A percentile compares a stretch with the other conserved stretches of the same genome.
These are phyloP conservation scores for Lagorchestes hirsutus DNA, from an alignment of 2,797 vertebrate species.

Conservation along the genomic window DNA sequence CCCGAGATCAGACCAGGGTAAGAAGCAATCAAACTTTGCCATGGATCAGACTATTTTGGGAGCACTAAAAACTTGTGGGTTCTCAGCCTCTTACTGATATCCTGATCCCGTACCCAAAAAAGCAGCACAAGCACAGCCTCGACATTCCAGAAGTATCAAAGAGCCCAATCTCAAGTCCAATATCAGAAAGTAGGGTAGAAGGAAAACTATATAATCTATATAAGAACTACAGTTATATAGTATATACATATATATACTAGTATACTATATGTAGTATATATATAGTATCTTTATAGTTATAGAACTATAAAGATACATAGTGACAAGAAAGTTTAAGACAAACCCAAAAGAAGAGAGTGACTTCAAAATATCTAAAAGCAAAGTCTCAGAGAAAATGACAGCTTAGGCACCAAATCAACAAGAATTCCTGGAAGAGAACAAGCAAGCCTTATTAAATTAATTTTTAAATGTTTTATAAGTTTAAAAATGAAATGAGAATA, in stretches of 20 bases:
- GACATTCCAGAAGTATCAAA: background rate
- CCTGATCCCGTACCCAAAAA: background rate
- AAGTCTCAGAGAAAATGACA: background rate
- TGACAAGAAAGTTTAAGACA: background rate
- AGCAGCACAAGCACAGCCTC: background rate
- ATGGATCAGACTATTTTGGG: background rate
- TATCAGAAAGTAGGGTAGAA: background rate
- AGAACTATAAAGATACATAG: background rate
- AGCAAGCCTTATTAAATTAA: background rate
- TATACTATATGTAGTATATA: no score
- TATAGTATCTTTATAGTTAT: no score
- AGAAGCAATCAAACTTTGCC: background rate
- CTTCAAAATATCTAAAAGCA: background rate
- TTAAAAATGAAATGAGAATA: no score
- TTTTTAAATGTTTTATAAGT: no score
- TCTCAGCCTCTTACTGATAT: background rate
- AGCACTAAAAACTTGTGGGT: background rate
- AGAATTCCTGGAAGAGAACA: background rate
- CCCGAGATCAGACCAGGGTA: background rate
- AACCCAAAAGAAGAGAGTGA: no score
- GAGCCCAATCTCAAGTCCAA: background rate
- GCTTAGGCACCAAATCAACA: background rate
- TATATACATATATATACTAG: no score
- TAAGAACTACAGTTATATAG: no score
- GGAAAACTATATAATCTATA: background rate